Evolutionary conservation across 1,140 invertebrate species (phyloP), one percentile per base, ranked within the genome.

Genomic region (Orchestia grillus): DNA sequence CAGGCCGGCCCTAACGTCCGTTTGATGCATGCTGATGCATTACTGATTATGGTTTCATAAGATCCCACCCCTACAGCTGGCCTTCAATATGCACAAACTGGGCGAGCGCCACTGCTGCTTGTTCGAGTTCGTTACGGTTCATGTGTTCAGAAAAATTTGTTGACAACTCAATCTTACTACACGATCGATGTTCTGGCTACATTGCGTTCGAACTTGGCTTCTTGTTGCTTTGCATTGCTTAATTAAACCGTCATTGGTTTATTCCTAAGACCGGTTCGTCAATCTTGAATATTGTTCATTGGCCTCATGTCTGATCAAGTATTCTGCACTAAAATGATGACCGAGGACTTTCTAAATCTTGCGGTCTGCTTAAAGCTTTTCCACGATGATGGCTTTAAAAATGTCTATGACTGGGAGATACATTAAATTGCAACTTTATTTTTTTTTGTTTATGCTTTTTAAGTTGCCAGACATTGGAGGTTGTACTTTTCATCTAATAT

Each of bases 21-120:
- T 94, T 94, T 28, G 43, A 94, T 94, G 44, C 43, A 94, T 19
- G 44, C 92, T 45, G 44, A 94, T 45, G 92, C 43, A 44, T 94
- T 45, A 94, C 92, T 94, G 43, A 94, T 94, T 94, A 94, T 45
- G 92, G 62, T 77, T 77, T 36, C 62, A 77, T 77, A 77, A 77
- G 62, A 77, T 77, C 62, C 62, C 62, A 77, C 11, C 62, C 62
- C 15, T 15, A 77, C 62, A 77, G 62, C 62, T 77, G 62, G 1
- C 28, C 28, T 77, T 77, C 36, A 77, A 77, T 28, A 77, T 77
- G 1, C 36, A 36, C 62, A 77, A 77, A 77, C 62, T 36, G 1
- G 11, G 62, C 62, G 62, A 8, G 28, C 62, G 28, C 62, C 28
- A 36, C 62, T 36, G 62, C 36, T 77, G 28, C 36, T 36, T 8